phyloP scores from a whole-genome alignment of 2,797 vertebrate species.

The Sphaeramia orbicularis region DNA sequence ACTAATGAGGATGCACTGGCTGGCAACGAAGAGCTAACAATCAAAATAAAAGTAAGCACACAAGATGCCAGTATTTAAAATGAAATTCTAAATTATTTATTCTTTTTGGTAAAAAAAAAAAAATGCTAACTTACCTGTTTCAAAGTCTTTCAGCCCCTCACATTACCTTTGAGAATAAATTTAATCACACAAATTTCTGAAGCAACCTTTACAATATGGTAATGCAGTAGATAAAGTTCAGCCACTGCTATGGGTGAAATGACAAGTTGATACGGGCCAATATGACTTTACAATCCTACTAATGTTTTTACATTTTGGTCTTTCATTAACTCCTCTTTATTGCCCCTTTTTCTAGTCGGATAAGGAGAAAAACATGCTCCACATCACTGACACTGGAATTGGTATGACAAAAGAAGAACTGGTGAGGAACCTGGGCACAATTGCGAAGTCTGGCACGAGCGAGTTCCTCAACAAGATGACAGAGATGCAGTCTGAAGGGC shows the following conservation, averaged over 20 bases:
- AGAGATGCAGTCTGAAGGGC: conserved; percentile 91
- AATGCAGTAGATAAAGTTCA: too few relatives aligned
- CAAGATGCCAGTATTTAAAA: too few relatives aligned
- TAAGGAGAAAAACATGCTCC: conserved; percentile 98
- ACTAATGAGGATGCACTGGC: conserved; percentile 92
- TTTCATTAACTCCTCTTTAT: conserved; percentile 5
- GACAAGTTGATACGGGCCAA: too few relatives aligned
- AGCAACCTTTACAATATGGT: too few relatives aligned
- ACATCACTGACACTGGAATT: conserved; percentile 97
- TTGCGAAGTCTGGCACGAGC: conserved; percentile 98
- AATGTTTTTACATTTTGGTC: neutral
- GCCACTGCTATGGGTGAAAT: too few relatives aligned
- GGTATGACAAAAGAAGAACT: conserved; percentile 98
- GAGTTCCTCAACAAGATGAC: conserved; percentile 98
- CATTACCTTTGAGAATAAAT: too few relatives aligned
- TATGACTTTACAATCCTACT: too few relatives aligned
- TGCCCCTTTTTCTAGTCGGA: conserved; percentile 86
- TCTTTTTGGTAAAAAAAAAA: too few relatives aligned
- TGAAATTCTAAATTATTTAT: too few relatives aligned
- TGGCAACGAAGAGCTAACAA: conserved; percentile 94
- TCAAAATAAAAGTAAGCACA: conserved; percentile 94
- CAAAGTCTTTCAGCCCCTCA: too few relatives aligned
- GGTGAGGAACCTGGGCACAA: conserved; percentile 96
- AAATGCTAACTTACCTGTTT: too few relatives aligned
- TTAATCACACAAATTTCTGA: too few relatives aligned